Percentiles rank a stretch among this genome's conserved stretches.
Evolutionary conservation across 1,140 invertebrate species (phyloP).

Genomic region (Pseudomyrmex sp.): DNA sequence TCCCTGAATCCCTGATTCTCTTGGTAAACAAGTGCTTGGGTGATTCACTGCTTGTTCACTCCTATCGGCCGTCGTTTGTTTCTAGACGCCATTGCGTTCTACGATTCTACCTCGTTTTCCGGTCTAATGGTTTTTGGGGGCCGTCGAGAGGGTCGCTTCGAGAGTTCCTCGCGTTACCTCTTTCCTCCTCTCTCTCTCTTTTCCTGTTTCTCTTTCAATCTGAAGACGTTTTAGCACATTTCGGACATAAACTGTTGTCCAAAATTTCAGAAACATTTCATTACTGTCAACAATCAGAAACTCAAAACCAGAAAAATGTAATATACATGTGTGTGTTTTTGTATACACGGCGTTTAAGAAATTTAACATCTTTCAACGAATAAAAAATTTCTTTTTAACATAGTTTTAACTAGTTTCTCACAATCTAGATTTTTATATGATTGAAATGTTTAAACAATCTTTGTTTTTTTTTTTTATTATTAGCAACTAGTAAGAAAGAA

Average conservation of each 20-base stretch:
- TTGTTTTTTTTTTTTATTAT: no score
- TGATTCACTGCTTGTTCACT: conserved; percentile 84
- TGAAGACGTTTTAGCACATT: conserved; percentile 13
- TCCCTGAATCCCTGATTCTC: conserved; percentile 83
- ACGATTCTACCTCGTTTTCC: conserved; percentile 82
- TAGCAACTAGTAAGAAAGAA: neutral
- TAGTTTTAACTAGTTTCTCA: no score
- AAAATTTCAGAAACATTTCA: neutral
- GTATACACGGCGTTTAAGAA: no score
- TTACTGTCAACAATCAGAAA: neutral
- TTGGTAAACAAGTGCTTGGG: conserved; percentile 85
- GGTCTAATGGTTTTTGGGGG: conserved; percentile 78
- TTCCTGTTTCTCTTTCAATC: neutral
- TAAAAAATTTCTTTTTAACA: no score
- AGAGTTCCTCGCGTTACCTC: conserved; percentile 51
- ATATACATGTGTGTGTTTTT: no score
- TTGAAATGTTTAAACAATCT: no score
- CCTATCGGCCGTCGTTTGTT: conserved; percentile 83
- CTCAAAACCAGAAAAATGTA: neutral
- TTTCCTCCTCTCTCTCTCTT: neutral
- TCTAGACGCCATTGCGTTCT: conserved; percentile 81
- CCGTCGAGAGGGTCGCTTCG: conserved; percentile 53
- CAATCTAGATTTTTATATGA: no score
- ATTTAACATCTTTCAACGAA: no score
- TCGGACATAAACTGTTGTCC: neutral